Evolutionary conservation across 2,888 invertebrate genomes (phyloP).

Genomic region (Linnaemya tessellans): DNA sequence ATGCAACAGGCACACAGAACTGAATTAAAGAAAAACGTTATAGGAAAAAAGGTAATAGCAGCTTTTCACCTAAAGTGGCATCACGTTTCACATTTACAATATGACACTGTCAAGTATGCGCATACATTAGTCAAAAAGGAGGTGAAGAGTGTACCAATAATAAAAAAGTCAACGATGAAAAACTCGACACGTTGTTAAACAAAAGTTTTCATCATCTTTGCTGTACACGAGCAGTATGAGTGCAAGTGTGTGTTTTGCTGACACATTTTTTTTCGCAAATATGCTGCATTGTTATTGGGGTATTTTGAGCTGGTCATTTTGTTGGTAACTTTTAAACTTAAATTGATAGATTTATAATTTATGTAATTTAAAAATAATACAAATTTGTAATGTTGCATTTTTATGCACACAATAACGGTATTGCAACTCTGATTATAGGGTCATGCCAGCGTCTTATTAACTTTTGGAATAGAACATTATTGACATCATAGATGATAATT

Average conservation of each 20-base stretch:
- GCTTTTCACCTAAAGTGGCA: conserved; percentile 74
- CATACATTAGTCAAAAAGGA: conserved; percentile 70
- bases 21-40: conserved; percentile 27
- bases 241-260: conserved; percentile 29
- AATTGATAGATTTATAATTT: no score
- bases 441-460: no score
- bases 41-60: conserved; percentile 63
- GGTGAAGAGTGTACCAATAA: conserved; percentile 54
- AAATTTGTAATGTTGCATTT: no score
- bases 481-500: no score
- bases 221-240: conserved; percentile 9
- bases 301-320: neutral
- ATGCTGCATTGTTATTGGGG: neutral
- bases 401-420: no score
- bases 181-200: conserved; percentile 57
- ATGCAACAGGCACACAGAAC: conserved; percentile 53
- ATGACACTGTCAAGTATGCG: conserved; percentile 72
- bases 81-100: conserved; percentile 74
- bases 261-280: conserved; percentile 25
- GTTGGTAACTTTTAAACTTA: conserved; percentile 18
- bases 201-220: conserved; percentile 64
- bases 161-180: conserved; percentile 32
- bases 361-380: no score
- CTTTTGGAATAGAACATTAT: no score
- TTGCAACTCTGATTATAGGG: no score